phyloP scores from a whole-genome alignment of 2,113 vertebrate genomes.

The Lycaon pictus region DNA sequence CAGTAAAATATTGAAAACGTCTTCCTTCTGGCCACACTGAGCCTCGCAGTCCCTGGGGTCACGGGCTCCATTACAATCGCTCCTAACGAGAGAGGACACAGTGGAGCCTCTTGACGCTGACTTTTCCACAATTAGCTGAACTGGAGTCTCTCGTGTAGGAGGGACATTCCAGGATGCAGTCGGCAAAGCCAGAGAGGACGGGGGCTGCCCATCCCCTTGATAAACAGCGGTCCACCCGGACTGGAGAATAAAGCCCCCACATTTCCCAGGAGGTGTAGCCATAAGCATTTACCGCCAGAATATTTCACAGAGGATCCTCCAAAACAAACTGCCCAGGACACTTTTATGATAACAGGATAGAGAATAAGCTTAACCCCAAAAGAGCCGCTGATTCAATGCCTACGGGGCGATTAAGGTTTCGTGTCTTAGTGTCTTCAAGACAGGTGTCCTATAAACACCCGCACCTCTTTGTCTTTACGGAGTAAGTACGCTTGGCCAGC shows the following conservation, averaged over 20 bases:
- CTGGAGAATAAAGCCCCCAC: not conserved
- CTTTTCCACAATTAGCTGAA: fast-evolving
- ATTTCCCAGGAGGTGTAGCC: not conserved
- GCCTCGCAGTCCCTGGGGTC: not conserved
- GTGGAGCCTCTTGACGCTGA: not conserved
- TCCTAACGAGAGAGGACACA: not conserved
- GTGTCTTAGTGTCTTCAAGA: fast-evolving
- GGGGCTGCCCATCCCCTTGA: fast-evolving
- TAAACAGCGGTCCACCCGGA: not conserved
- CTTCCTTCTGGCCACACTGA: not conserved
- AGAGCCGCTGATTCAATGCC: not conserved
- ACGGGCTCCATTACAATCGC: not conserved
- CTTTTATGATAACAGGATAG: not conserved
- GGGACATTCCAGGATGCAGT: not conserved
- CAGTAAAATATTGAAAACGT: not conserved
- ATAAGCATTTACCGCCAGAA: not conserved
- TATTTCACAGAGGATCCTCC: not conserved
- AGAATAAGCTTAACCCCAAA: not conserved
- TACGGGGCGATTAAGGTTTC: fast-evolving
- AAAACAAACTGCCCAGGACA: not conserved
- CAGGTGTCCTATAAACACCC: fast-evolving
- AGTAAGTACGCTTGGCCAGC: fast-evolving
- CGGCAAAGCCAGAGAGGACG: fast-evolving
- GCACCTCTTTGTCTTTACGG: too few relatives aligned
- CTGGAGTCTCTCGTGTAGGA: not conserved